Conservation (phyloP, 2,113 vertebrate genomes). For the Anarrhichthys ocellatus region DNA sequence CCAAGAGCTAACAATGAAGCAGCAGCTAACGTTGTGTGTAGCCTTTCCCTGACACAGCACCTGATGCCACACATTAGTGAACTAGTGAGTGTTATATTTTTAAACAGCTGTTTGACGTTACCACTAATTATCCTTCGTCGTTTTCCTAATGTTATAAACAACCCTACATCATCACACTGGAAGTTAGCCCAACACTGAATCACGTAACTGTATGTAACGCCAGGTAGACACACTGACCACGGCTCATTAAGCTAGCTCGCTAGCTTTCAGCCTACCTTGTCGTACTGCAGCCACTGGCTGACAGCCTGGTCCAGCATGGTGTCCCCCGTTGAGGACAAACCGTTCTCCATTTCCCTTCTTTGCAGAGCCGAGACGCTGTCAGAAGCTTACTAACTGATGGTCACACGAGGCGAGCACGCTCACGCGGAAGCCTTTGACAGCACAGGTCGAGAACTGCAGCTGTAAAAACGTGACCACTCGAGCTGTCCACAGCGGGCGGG, state of each 20-base stretch:
- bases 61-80: not conserved
- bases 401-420: not conserved
- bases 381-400: too few species aligned
- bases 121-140: not conserved
- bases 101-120: not conserved
- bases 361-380: not conserved
- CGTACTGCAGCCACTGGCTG: slow-evolving; percentile 87
- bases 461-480: not conserved
- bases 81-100: not conserved
- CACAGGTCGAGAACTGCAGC: rapidly evolving
- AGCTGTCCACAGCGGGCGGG: not conserved
- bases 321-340: slow-evolving; percentile 61
- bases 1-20: not conserved
- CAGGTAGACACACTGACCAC: not conserved
- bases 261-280: slow-evolving; percentile 84
- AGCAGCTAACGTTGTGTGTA: not conserved
- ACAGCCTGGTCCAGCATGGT: slow-evolving; percentile 77
- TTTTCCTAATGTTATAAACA: not conserved
- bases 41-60: not conserved
- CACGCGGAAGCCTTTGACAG: not conserved
- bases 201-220: too few species aligned
- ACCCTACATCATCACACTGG: too few species aligned
- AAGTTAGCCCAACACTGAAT: not conserved
- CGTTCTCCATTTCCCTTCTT: slow-evolving; percentile 62
- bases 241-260: slow-evolving; percentile 10